Evolutionary conservation across 1,140 invertebrate genomes (phyloP).

Genomic region (Wiebesia pumilae): DNA sequence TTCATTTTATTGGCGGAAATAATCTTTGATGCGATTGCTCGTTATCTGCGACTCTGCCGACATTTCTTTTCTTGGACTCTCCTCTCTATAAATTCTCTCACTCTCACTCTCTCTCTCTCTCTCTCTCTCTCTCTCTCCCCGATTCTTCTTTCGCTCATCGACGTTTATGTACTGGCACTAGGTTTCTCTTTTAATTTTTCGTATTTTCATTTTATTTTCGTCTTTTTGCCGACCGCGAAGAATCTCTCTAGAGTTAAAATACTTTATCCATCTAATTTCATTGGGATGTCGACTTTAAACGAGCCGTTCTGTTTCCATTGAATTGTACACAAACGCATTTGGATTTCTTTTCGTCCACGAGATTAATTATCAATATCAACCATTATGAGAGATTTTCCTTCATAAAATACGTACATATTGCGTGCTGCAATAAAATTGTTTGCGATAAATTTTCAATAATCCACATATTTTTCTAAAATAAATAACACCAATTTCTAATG

Average conservation of each 20-base stretch:
- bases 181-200: neutral
- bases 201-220: neutral
- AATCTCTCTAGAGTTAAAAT: neutral
- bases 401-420: no score
- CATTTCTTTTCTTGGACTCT: constrained; percentile 49
- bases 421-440: no score
- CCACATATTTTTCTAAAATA: no score
- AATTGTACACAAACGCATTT: neutral
- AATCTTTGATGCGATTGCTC: constrained; percentile 72
- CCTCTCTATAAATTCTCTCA: no score
- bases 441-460: no score
- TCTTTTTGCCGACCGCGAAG: neutral
- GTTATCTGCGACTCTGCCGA: constrained; percentile 57
- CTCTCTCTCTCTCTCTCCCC: neutral
- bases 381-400: neutral
- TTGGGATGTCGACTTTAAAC: neutral
- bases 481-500: no score
- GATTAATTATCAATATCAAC: neutral
- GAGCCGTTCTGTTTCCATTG: neutral
- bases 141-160: no score
- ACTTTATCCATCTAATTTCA: neutral
- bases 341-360: neutral
- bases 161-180: constrained; percentile 5
- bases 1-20: constrained; percentile 74
- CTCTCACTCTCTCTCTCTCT: no score